phyloP scores from a whole-genome alignment of 92 coral and sea anemone genomes.

The Zoanthus solanderi region DNA sequence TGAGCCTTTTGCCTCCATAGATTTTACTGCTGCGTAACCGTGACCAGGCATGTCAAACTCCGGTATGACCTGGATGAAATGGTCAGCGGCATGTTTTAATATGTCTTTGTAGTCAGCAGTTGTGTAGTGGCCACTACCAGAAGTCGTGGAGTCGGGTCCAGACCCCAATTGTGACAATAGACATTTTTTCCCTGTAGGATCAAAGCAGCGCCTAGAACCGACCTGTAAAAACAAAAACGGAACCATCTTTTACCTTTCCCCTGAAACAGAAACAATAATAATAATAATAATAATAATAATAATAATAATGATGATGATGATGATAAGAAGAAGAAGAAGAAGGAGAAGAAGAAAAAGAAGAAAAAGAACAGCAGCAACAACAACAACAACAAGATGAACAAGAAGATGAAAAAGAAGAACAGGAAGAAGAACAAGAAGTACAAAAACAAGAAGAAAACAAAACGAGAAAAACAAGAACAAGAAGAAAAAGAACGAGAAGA shows the following conservation, averaged over 20 bases:
- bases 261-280: not conserved
- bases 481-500: too few relatives aligned
- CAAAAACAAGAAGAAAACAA: too few relatives aligned
- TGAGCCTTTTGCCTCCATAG: slow-evolving; percentile 44
- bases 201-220: slow-evolving; percentile 92
- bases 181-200: slow-evolving; percentile 68
- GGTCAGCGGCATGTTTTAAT: slow-evolving; percentile 73
- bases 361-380: too few relatives aligned
- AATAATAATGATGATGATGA: too few relatives aligned
- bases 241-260: not conserved
- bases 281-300: too few relatives aligned
- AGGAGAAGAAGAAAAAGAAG: too few relatives aligned
- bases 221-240: slow-evolving; percentile 48
- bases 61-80: slow-evolving; percentile 89
- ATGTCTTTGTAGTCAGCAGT: slow-evolving; percentile 79
- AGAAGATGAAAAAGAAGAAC: too few relatives aligned
- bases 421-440: too few relatives aligned
- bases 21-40: slow-evolving; percentile 47
- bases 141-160: slow-evolving; percentile 71
- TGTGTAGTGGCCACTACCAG: slow-evolving; percentile 82
- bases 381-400: too few relatives aligned
- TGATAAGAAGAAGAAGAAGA: too few relatives aligned
- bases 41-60: slow-evolving; percentile 99
- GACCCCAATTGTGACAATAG: slow-evolving; percentile 93
- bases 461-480: too few relatives aligned